Percentiles rank a stretch among this genome's conserved stretches.
Evolutionary conservation across 1,140 invertebrate genomes (phyloP).

Genomic region (Drosophila pruinosa): DNA sequence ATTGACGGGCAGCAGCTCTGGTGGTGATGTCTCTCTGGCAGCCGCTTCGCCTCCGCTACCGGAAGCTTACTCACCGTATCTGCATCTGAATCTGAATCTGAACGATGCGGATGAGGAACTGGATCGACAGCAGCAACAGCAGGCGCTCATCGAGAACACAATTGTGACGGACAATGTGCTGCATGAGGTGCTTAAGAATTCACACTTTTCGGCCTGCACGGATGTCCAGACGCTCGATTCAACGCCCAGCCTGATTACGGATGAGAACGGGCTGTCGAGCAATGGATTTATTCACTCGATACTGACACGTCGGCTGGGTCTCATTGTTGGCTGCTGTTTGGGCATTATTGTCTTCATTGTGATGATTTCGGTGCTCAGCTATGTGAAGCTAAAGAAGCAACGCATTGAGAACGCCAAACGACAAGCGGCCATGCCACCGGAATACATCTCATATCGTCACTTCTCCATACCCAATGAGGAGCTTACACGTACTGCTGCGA

Average conservation of each 20-base stretch:
- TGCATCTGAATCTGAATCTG: conserved; percentile 52
- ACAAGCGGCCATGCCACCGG: conserved; percentile 85
- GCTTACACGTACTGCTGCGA: conserved; percentile 56
- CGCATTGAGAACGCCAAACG: conserved; percentile 87
- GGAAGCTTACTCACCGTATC: conserved; percentile 60
- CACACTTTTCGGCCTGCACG: conserved; percentile 89
- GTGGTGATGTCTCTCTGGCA: conserved; percentile 8
- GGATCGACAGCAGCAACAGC: conserved; percentile 39
- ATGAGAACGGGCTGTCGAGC: conserved; percentile 87
- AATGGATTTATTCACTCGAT: conserved; percentile 87
- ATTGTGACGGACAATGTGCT: conserved; percentile 83
- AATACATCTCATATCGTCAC: conserved; percentile 90
- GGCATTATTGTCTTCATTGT: conserved; percentile 93
- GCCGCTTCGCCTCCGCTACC: conserved; percentile 35
- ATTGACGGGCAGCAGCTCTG: neutral
- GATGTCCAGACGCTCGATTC: conserved; percentile 90
- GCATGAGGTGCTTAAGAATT: conserved; percentile 88
- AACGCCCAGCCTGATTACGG: conserved; percentile 86
- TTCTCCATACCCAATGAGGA: conserved; percentile 85
- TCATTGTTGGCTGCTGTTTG: conserved; percentile 93
- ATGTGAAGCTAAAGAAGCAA: conserved; percentile 93
- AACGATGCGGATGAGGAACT: conserved; percentile 3
- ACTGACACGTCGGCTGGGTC: conserved; percentile 89
- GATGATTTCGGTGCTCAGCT: conserved; percentile 91
- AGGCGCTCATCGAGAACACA: conserved; percentile 65